Conservation (phyloP, 2,888 invertebrate species). For the Gandaritis pyraliata region DNA sequence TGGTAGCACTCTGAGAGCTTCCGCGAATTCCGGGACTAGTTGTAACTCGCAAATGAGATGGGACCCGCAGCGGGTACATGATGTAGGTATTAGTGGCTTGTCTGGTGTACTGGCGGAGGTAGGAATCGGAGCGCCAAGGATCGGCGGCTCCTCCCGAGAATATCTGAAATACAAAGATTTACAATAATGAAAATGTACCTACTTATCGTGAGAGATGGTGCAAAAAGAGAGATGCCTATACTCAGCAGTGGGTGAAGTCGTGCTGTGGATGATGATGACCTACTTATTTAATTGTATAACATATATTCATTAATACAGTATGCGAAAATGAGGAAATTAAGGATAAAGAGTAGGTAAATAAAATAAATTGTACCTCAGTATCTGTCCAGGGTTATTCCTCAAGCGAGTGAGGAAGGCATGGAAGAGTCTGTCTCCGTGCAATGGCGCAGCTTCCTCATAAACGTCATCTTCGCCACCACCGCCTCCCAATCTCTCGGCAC, state of each 20-base stretch:
- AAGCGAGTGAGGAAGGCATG: conserved; percentile 91
- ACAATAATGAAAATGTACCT: no score
- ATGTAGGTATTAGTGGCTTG: conserved; percentile 64
- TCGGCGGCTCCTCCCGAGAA: conserved; percentile 87
- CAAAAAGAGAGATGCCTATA: no score
- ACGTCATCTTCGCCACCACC: conserved; percentile 83
- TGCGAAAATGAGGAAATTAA: no score
- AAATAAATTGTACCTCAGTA: conserved; percentile 88
- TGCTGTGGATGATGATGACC: no score
- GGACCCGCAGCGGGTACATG: conserved; percentile 89
- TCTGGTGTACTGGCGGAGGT: conserved; percentile 67
- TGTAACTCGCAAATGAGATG: conserved; percentile 92
- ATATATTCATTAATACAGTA: no score
- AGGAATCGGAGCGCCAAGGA: conserved; percentile 87
- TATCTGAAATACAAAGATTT: conserved; percentile 83
- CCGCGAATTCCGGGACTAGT: conserved; percentile 91
- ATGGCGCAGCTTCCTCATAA: conserved; percentile 91
- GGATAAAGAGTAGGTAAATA: no score
- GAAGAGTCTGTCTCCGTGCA: conserved; percentile 93
- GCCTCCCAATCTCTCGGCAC: conserved; percentile 53
- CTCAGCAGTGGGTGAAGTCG: no score
- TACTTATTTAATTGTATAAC: no score
- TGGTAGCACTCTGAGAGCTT: conserved; percentile 85
- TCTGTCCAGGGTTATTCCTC: conserved; percentile 91
- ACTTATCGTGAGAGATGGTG: no score